A percentile compares a stretch with the other conserved stretches of the same genome.
Evolutionary conservation across 2,113 vertebrate species (phyloP).

Genomic region (Apteryx owenii): DNA sequence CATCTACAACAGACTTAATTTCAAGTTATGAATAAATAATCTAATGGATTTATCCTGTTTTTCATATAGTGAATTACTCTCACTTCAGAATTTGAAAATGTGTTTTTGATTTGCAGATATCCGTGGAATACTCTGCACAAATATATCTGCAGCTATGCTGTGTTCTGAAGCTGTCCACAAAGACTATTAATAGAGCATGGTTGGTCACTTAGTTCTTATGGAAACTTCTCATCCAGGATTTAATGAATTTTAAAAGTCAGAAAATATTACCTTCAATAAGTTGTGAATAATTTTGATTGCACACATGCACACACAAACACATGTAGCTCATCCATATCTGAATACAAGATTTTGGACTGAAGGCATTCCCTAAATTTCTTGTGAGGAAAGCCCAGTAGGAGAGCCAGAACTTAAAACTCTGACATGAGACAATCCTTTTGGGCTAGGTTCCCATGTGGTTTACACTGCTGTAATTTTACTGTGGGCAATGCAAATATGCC

Average conservation of each 20-base stretch:
- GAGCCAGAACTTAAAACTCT: not conserved
- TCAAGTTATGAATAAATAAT: not conserved
- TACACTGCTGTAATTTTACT: not conserved
- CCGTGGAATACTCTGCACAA: slow-evolving; percentile 6
- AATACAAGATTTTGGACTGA: not conserved
- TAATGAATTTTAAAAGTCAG: not conserved
- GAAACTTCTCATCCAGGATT: not conserved
- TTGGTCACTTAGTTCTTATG: not conserved
- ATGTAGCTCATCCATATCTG: not conserved
- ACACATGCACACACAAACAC: not conserved
- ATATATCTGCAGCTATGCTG: not conserved
- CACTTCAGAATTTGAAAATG: slow-evolving; percentile 34
- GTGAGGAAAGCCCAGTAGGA: not conserved
- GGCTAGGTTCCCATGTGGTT: not conserved
- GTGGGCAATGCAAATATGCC: not conserved
- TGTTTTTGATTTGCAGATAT: slow-evolving; percentile 45
- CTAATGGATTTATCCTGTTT: not conserved
- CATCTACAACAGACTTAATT: slow-evolving; percentile 13
- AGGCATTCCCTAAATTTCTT: not conserved
- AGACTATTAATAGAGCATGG: not conserved
- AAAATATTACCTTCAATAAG: not conserved
- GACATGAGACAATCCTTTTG: not conserved
- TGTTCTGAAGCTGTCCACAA: not conserved
- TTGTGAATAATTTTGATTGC: not conserved
- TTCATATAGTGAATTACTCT: slow-evolving; percentile 23